A percentile compares a stretch with the other conserved stretches of the same genome.
These are phyloP conservation scores for Drosophila testacea DNA, from an alignment of 2,888 invertebrate species.

Conservation along the genomic window DNA sequence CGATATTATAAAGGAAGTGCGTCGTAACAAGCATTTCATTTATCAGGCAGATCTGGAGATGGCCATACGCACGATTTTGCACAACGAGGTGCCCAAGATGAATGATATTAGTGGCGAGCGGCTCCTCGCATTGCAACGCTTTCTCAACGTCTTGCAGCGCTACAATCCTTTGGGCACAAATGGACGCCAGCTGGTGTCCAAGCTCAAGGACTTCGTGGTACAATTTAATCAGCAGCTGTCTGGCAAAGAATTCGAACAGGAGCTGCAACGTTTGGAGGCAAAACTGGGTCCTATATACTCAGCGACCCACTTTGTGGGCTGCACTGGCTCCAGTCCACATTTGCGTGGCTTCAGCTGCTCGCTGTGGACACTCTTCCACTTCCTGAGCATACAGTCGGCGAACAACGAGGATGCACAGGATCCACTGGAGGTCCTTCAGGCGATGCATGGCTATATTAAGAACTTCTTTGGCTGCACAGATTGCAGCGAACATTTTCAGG, in stretches of 20 bases:
- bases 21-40: constrained; percentile 86
- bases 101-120: constrained; percentile 90
- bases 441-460: constrained; percentile 95
- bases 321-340: constrained; percentile 90
- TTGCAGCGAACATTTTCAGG: constrained; percentile 95
- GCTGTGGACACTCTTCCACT: constrained; percentile 97
- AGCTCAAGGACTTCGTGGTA: constrained; percentile 87
- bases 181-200: constrained; percentile 88
- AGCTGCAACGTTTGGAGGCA: constrained; percentile 86
- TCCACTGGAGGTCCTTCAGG: constrained; percentile 90
- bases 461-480: constrained; percentile 97
- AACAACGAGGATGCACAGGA: constrained; percentile 85
- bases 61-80: constrained; percentile 92
- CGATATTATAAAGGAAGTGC: constrained; percentile 74
- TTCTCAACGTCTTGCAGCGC: constrained; percentile 89
- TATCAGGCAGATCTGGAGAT: constrained; percentile 96
- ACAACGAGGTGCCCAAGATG: constrained; percentile 92
- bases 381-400: constrained; percentile 92
- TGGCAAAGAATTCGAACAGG: constrained; percentile 88
- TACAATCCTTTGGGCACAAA: constrained; percentile 92
- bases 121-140: constrained; percentile 90
- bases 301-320: constrained; percentile 90
- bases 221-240: constrained; percentile 86
- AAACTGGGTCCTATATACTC: constrained; percentile 86
- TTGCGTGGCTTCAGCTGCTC: constrained; percentile 97